Percentiles rank a stretch among this genome's conserved stretches.
Evolutionary conservation across 2,113 vertebrate genomes (phyloP).

Genomic region (Urocitellus parryii): DNA sequence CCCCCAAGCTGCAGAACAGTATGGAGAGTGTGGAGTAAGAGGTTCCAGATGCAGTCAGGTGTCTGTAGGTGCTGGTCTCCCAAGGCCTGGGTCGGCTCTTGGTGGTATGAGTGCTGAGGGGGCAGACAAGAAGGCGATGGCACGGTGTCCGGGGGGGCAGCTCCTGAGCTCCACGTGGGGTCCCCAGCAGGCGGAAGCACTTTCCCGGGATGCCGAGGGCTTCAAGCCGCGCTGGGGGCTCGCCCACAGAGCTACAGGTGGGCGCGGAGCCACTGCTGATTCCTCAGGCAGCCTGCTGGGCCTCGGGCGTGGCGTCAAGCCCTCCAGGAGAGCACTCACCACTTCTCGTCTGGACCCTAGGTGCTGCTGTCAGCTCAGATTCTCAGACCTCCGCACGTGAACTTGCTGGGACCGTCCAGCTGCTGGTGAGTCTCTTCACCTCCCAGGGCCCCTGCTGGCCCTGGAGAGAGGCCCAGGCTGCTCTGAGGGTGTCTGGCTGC

Average conservation of each 20-base stretch:
- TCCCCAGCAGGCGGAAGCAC: too few species aligned
- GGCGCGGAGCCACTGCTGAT: too few species aligned
- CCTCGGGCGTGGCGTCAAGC: background rate
- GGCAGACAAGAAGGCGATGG: background rate
- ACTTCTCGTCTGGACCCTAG: background rate
- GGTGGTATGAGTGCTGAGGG: background rate
- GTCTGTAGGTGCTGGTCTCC: too few species aligned
- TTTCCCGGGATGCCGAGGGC: background rate
- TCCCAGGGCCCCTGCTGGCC: background rate
- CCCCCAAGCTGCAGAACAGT: too few species aligned
- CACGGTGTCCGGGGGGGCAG: background rate
- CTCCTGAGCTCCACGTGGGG: too few species aligned
- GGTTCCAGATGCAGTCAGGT: background rate
- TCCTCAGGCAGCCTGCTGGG: background rate
- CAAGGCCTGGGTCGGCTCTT: background rate
- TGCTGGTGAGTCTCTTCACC: background rate
- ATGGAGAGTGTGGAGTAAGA: too few species aligned
- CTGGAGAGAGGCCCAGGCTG: rapidly evolving
- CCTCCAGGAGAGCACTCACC: too few species aligned
- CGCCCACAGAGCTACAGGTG: too few species aligned
- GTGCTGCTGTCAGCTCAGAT: background rate
- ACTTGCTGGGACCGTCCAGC: background rate
- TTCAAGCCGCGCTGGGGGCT: background rate
- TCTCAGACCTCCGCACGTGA: too few species aligned
- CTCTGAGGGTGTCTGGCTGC: too few species aligned